Evolutionary conservation across 2,797 vertebrate genomes (phyloP).

Genomic region (Hybognathus amarus): DNA sequence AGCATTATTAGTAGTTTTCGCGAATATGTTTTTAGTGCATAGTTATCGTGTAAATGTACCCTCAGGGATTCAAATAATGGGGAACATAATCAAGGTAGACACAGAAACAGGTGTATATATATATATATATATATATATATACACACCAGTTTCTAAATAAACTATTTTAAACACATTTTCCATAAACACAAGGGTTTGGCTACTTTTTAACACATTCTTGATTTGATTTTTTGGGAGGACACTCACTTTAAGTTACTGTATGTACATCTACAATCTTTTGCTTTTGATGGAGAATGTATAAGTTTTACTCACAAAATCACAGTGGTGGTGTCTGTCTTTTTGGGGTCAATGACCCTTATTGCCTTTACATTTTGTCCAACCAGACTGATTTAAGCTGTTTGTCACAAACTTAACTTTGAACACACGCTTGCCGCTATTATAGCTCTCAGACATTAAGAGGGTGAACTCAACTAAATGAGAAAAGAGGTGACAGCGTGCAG

Average conservation of each 20-base stretch:
- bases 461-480: conserved; percentile 6
- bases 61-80: too few species aligned
- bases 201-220: neutral
- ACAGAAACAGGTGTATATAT: too few species aligned
- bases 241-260: neutral
- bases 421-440: neutral
- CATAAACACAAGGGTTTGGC: neutral
- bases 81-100: too few species aligned
- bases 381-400: neutral
- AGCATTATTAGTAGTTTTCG: too few species aligned
- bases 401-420: neutral
- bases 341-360: neutral
- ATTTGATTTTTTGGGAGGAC: neutral
- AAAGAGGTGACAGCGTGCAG: neutral
- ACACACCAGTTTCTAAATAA: neutral
- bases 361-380: neutral
- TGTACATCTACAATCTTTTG: neutral
- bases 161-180: too few species aligned
- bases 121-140: too few species aligned
- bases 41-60: too few species aligned
- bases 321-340: neutral
- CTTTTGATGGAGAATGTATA: neutral
- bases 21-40: too few species aligned
- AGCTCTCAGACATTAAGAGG: neutral
- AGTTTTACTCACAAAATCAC: neutral